Evolutionary conservation across 1,140 invertebrate genomes (phyloP), one percentile per base, ranked within the genome.

Genomic region (Monochamus saltuarius): DNA sequence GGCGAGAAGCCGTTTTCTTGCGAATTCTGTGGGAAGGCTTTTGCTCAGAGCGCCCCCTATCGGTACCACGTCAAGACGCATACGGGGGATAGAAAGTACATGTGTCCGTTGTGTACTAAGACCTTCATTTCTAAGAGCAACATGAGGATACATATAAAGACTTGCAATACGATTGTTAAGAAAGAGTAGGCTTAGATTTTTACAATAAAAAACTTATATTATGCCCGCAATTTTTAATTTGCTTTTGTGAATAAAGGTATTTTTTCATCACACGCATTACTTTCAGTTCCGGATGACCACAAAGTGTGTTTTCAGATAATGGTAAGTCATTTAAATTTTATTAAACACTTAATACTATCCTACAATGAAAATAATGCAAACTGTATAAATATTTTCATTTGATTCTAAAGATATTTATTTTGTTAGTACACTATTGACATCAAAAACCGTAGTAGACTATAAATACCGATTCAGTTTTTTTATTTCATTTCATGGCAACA

Each of bases 1-100:
- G 85, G 85, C 0, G 84, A 87, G 67, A 83, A 84, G 70, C 86
- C 86, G 29, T 86, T 84, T 70, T 80, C 81, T 40, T 88, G 87
- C 72, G 80, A 79, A 61, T 78, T 82, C 56, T 94, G 91, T 75
- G 83, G 87, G 9, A 86, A 91, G 71, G 80, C 86, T 7, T 94
- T 94, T 75, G 89, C 88, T 0, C 90, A 92, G 75, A 84, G 89
- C 3, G 87, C 85, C 9, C 78, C 79, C 0, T 72, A 88, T 10
- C 80, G 83, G 22, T 86, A 87, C 4, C 80, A 81, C 55, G 66
- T 71, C 50, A 60, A 73, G 9, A 74, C 66, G 0, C 89, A 91
- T 76, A 89, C 87, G 16, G 89, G 89, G 7, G 87, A 90, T 69
- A 81, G 87, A 62, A 89, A 89, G 0, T 90, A 89, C 72, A 82